Evolutionary conservation across 2,888 invertebrate genomes (phyloP).

Genomic region (Venusia cambrica): DNA sequence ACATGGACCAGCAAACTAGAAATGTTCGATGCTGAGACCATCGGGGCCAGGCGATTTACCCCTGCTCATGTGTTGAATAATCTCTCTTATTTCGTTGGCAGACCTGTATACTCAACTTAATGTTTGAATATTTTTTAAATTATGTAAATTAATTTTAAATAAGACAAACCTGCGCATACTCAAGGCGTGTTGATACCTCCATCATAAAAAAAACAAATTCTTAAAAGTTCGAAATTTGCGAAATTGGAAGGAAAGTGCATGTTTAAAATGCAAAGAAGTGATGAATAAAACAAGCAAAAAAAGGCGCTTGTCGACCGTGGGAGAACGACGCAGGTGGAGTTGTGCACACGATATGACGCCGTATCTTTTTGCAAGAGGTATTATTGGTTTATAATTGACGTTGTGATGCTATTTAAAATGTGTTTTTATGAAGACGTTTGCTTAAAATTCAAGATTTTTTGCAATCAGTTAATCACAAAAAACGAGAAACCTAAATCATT

Average conservation of each 20-base stretch:
- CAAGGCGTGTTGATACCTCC: slow-evolving; percentile 1
- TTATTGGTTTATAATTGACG: slow-evolving; percentile 72
- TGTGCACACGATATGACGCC: slow-evolving; percentile 40
- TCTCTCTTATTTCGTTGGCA: too few species aligned
- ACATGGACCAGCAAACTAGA: too few species aligned
- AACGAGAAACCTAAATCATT: too few species aligned
- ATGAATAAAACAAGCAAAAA: slow-evolving; percentile 39
- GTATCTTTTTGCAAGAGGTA: slow-evolving; percentile 44
- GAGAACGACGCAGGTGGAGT: slow-evolving; percentile 70
- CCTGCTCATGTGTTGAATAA: too few species aligned
- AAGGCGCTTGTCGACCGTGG: slow-evolving; percentile 49
- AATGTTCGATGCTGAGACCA: too few species aligned
- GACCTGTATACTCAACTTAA: too few species aligned
- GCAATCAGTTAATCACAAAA: too few species aligned
- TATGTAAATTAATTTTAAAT: too few species aligned
- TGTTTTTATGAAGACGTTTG: slow-evolving; percentile 29
- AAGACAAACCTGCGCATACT: too few species aligned
- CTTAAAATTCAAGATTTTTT: slow-evolving; percentile 25
- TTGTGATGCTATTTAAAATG: slow-evolving; percentile 32
- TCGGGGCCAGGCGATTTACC: too few species aligned
- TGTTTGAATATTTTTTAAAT: too few species aligned
- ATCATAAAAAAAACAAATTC: slow-evolving; percentile 5
- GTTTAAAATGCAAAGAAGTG: slow-evolving; percentile 62
- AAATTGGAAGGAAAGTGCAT: slow-evolving; percentile 74
- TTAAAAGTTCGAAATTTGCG: slow-evolving; percentile 51